Base-by-base conservation (phyloP, 2,888 invertebrate genomes). In the Parascotia fuliginaria region DNA sequence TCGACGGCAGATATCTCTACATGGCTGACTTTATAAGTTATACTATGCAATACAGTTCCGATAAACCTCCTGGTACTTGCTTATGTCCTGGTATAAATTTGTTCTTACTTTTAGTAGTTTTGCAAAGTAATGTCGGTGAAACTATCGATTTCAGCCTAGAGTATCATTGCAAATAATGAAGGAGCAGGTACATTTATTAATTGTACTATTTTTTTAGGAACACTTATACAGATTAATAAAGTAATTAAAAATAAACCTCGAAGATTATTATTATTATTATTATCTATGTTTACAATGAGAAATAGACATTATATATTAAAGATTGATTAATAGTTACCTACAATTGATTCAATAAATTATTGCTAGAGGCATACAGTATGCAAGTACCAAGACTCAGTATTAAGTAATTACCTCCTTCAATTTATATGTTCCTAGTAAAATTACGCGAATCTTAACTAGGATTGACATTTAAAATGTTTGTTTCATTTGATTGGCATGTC, bases 51-150 rank as follows among this genome's bases (percentile, higher is more conserved):
- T 24, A n/a, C 24, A 7, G 13, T 31, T 24, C 36, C 11, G 11
- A 14, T 12, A 15, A 24, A 66, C 27, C 72, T 77, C 75, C 60
- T 73, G 24, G 45, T 50, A 29, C 12, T 37, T 70, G 45, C 73
- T 85, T 72, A 29, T 59, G 44, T 65, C 83, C 83, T 79, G 57
- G 79, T 81, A 75, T 33, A 48, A 67, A 70, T 75, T 74, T 70
- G 73, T 73, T 72, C 67, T 67, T 60, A 73, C 70, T 69, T 71
- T 75, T 65, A 56, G 65, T 73, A 59, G 71, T 72, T 70, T 66
- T 66, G 44, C 46, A 39, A 55, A 63, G 55, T 49, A 60, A 73
- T 63, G 19, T 29, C 7, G 9, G 24, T 38, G 11, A 27, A 9
- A 27, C 27, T 32, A 32, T 36, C 13, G 15, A 27, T 29, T 13